phyloP scores from a whole-genome alignment of 2,113 vertebrate species.

The Zingel zingel region DNA sequence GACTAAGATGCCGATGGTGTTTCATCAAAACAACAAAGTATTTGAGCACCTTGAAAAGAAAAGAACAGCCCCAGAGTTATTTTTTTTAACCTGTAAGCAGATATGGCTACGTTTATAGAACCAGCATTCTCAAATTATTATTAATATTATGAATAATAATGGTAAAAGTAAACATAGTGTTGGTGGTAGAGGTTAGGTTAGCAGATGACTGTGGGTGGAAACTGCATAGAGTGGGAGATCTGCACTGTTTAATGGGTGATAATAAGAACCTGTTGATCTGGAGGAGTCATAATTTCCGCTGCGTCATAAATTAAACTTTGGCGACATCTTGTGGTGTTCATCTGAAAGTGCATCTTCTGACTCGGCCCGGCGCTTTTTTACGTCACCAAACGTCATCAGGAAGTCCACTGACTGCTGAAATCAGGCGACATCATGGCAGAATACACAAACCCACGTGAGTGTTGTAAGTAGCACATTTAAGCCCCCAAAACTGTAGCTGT shows the following conservation, averaged over 20 bases:
- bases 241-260: not conserved
- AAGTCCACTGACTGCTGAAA: slow-evolving; percentile 49
- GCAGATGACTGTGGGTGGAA: too few species aligned
- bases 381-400: slow-evolving; percentile 69
- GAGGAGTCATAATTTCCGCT: not conserved
- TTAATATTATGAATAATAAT: too few species aligned
- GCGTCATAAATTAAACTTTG: not conserved
- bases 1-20: too few species aligned
- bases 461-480: slow-evolving; percentile 29
- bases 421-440: slow-evolving; percentile 77
- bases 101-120: too few species aligned
- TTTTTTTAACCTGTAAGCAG: too few species aligned
- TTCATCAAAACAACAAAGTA: too few species aligned
- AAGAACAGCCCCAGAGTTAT: too few species aligned
- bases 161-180: too few species aligned
- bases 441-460: slow-evolving; percentile 82
- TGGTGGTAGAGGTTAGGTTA: too few species aligned
- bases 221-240: not conserved
- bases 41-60: too few species aligned
- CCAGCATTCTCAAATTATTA: too few species aligned
- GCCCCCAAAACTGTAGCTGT: not conserved
- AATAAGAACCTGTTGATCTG: not conserved
- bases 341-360: not conserved
- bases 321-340: slow-evolving; percentile 49
- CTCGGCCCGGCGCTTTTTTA: not conserved